These are phyloP conservation scores for Scatophagus argus DNA, from an alignment of 2,113 vertebrate species.

Conservation along the genomic window DNA sequence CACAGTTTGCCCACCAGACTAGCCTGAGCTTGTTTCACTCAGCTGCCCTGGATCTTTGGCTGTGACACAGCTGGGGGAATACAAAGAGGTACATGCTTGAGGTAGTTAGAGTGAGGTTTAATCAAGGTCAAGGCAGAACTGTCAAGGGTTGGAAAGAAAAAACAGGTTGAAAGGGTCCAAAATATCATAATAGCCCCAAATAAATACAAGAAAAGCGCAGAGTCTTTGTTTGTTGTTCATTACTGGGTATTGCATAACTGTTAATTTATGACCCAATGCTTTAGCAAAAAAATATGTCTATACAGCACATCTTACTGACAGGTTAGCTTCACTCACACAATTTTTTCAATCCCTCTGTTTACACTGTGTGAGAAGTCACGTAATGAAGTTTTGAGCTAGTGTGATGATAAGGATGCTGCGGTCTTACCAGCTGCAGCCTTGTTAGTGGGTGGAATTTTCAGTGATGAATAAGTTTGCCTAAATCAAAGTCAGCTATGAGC, in stretches of 20 bases:
- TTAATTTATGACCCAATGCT: not conserved
- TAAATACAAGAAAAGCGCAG: not conserved
- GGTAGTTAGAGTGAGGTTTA: not conserved
- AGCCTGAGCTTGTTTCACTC: conserved; percentile 42
- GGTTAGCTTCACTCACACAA: not conserved
- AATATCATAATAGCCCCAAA: not conserved
- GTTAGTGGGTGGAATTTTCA: not conserved
- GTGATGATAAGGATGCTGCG: not conserved
- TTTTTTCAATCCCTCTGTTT: not conserved
- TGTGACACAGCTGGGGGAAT: conserved; percentile 17
- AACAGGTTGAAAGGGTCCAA: not conserved
- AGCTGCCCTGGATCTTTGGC: conserved; percentile 22
- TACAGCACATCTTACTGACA: not conserved
- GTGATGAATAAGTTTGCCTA: not conserved
- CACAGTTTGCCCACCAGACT: conserved; percentile 30
- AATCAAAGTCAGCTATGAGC: not conserved
- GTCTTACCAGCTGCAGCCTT: not conserved
- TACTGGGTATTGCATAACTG: not conserved
- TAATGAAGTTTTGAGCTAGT: not conserved
- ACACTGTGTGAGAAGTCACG: not conserved
- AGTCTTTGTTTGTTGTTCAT: not conserved
- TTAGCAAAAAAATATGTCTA: not conserved
- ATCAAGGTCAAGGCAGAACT: not conserved
- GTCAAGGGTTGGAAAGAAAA: not conserved
- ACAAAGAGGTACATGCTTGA: not conserved